Conservation (phyloP, 2,797 vertebrate genomes). For the Chelmon rostratus region DNA sequence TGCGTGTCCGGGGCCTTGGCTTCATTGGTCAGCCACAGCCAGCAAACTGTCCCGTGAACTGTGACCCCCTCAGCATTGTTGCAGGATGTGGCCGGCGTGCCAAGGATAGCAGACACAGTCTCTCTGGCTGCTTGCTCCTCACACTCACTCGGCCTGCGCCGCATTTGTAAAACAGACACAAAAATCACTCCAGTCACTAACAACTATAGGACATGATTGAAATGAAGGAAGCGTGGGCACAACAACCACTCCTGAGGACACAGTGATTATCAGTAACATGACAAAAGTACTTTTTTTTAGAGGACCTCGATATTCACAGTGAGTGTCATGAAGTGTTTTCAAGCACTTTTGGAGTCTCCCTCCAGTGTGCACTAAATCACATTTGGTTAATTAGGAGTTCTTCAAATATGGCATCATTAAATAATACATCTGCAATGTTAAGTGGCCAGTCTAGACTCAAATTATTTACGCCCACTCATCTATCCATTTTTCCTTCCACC, state of each 20-base stretch:
- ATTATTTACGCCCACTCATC: slow-evolving; percentile 27
- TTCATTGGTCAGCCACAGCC: slow-evolving; percentile 46
- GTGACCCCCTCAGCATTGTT: slow-evolving; percentile 59
- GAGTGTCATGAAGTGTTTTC: slow-evolving; percentile 17
- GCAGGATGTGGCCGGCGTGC: slow-evolving; percentile 74
- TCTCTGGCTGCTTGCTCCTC: slow-evolving; percentile 65
- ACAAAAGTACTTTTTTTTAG: too few relatives aligned
- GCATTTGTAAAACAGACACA: slow-evolving; percentile 28
- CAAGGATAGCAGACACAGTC: slow-evolving; percentile 73
- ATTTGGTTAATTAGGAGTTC: slow-evolving; percentile 25
- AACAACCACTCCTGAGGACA: slow-evolving; percentile 13
- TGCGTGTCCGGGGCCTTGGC: slow-evolving; percentile 13
- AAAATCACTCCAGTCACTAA: not conserved
- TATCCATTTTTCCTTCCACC: slow-evolving; percentile 10
- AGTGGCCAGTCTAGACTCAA: slow-evolving; percentile 36
- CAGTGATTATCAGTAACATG: slow-evolving; percentile 1
- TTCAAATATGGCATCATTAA: slow-evolving; percentile 19
- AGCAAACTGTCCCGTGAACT: slow-evolving; percentile 64
- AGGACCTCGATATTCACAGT: slow-evolving; percentile 1
- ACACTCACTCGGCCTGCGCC: slow-evolving; percentile 30
- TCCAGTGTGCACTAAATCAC: slow-evolving; percentile 7
- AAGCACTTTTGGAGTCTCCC: slow-evolving; percentile 6
- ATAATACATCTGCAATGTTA: slow-evolving; percentile 40
- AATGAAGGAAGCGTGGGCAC: slow-evolving; percentile 13
- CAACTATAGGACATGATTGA: slow-evolving; percentile 22